Base-by-base conservation (phyloP, 1,140 invertebrate genomes). In the Hirudo medicinalis region DNA sequence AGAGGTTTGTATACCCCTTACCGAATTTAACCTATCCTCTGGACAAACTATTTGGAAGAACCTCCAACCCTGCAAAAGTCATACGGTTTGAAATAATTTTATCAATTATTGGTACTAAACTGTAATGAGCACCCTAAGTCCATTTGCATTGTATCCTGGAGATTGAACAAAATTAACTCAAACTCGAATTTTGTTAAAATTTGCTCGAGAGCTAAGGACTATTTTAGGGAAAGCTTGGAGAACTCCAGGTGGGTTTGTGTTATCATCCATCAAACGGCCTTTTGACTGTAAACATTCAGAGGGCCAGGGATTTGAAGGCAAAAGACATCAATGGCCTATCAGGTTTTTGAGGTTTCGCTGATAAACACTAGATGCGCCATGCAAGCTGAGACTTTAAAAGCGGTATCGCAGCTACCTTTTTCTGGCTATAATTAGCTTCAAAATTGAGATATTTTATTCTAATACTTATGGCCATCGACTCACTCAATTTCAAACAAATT, bases 1-100 rank as follows among this genome's bases (percentile, higher is more conserved):
- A n/a, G 92, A 95, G 82, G 90, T 95, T 70, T 93, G 94, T 81
- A 81, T 95, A 74, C 92, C 92, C 11, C 84, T 94, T 72, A 87
- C 88, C 29, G 86, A 85, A 27, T 86, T 93, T 63, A 89, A 91
- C 78, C 83, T 93, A 63, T 87, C 89, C 11, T 86, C 89, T 71
- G 75, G 77, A 27, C 77, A 78, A 17, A 75, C 77, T 4, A 74
- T 76, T 68, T 81, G 80, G 79, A 77, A 77, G 71, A 78, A 77
- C 72, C 74, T 82, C 54, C 77, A 79, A 74, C 81, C 81, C 36
- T 82, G 80, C 75, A 80, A 80, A 71, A 78, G 80, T 68, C 79
- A 79, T 57, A 77, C 79, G 76, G 81, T 82, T 71, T 4, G 53
- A 63, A 3, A 19, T 60, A 15, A 29, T 32, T 27, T 29, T 27